A percentile compares a stretch with the other conserved stretches of the same genome.
Evolutionary conservation across 2,113 vertebrate species (phyloP).

Genomic region (Alligator sinensis): DNA sequence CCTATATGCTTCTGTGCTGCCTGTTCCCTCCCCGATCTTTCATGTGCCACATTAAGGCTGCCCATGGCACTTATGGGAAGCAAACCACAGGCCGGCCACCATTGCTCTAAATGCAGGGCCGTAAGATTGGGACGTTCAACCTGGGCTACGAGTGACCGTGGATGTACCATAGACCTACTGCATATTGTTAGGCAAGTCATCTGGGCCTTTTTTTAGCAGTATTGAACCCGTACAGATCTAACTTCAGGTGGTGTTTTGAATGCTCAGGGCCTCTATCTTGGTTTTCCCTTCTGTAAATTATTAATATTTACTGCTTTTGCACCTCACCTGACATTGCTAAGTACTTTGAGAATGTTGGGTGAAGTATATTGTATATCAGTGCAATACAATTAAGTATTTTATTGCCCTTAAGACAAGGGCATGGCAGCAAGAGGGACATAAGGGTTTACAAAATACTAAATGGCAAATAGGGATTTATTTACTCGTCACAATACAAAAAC

Average conservation of each 20-base stretch:
- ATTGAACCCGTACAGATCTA: fast-evolving
- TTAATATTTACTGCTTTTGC: neutral
- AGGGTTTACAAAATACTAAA: too few species aligned
- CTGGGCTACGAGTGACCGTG: neutral
- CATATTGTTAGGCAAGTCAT: neutral
- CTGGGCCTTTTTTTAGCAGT: neutral
- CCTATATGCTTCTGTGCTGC: too few species aligned
- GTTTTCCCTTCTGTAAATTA: neutral
- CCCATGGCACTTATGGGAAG: too few species aligned
- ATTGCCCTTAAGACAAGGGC: neutral
- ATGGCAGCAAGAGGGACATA: neutral
- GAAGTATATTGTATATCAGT: neutral
- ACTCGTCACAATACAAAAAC: too few species aligned
- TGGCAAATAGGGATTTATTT: too few species aligned
- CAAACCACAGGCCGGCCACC: too few species aligned
- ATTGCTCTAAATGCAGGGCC: too few species aligned
- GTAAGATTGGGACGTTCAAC: too few species aligned
- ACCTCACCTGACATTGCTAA: too few species aligned
- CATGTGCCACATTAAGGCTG: too few species aligned
- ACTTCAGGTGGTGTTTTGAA: neutral
- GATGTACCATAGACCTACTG: too few species aligned
- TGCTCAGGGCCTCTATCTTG: neutral
- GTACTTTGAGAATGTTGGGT: neutral
- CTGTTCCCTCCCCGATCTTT: too few species aligned
- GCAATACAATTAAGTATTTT: neutral